A percentile compares a stretch with the other conserved stretches of the same genome.
phyloP scores from a whole-genome alignment of 2,888 invertebrate species.

The Xanthia icteritia region DNA sequence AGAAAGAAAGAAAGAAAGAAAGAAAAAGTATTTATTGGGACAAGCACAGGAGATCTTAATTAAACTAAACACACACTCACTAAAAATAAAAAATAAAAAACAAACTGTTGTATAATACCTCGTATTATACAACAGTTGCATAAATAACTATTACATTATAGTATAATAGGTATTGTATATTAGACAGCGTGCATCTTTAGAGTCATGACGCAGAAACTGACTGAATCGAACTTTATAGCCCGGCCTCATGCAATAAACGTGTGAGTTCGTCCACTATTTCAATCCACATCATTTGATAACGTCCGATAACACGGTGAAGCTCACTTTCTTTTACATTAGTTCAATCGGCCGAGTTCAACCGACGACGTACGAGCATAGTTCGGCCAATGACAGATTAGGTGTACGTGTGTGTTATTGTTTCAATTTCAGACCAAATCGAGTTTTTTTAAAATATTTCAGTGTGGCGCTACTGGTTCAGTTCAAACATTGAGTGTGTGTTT shows the following conservation, averaged over 20 bases:
- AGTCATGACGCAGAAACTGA: conserved; percentile 26
- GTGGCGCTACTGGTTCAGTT: neutral
- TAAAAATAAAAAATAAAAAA: too few species aligned
- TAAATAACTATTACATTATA: neutral
- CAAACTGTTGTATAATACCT: too few species aligned
- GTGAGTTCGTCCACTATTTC: neutral
- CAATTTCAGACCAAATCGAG: neutral
- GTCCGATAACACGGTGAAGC: neutral
- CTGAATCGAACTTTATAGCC: conserved; percentile 31
- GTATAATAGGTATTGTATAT: neutral
- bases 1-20: too few species aligned
- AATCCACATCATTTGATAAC: neutral
- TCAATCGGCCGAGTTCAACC: neutral
- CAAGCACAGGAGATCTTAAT: too few species aligned
- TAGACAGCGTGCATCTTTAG: conserved; percentile 12
- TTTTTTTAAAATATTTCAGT: neutral
- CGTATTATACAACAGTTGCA: too few species aligned
- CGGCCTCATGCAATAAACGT: neutral
- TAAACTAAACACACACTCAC: too few species aligned
- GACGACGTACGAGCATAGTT: neutral
- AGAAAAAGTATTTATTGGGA: too few species aligned
- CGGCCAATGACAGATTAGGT: neutral
- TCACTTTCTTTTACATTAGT: neutral
- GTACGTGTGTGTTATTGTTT: neutral
- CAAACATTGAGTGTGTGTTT: neutral